A percentile compares a stretch with the other conserved stretches of the same genome.
Conservation (phyloP, 2,888 invertebrate genomes). For the Ormia ochracea region DNA sequence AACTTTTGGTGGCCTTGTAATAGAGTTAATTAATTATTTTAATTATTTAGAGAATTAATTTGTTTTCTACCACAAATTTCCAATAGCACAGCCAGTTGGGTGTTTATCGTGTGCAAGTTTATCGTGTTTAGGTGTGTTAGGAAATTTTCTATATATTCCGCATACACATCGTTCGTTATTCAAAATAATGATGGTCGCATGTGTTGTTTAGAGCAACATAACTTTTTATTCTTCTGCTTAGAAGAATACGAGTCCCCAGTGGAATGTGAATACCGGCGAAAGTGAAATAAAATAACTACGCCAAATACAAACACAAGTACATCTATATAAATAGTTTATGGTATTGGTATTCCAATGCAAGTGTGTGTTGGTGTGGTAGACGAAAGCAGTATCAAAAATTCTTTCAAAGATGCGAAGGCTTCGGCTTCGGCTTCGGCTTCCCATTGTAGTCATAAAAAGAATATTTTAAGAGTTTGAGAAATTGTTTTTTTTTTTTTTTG, state of each 20-base stretch:
- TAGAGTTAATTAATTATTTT: no score
- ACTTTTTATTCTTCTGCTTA: slow-evolving; percentile 75
- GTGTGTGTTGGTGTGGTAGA: background rate
- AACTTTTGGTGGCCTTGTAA: no score
- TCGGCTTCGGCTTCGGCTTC: no score
- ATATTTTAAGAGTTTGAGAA: no score
- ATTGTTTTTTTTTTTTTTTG: no score
- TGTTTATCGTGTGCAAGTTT: background rate
- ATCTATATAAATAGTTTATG: slow-evolving; percentile 36
- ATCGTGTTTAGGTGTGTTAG: background rate
- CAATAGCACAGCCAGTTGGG: background rate
- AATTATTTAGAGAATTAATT: no score
- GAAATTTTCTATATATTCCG: slow-evolving; percentile 34
- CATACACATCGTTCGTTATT: slow-evolving; percentile 20
- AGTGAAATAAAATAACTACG: slow-evolving; percentile 31
- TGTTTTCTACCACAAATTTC: background rate
- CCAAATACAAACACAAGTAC: slow-evolving; percentile 1
- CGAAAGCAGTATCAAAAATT: no score
- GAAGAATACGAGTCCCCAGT: slow-evolving; percentile 66
- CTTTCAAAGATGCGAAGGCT: no score
- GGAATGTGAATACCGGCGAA: slow-evolving; percentile 9
- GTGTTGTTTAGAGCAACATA: slow-evolving; percentile 70
- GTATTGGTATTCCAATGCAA: slow-evolving; percentile 19
- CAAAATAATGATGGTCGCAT: slow-evolving; percentile 67
- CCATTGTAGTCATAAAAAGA: no score